phyloP scores from a whole-genome alignment of 2,888 invertebrate genomes.

The Agriopis leucophaearia region DNA sequence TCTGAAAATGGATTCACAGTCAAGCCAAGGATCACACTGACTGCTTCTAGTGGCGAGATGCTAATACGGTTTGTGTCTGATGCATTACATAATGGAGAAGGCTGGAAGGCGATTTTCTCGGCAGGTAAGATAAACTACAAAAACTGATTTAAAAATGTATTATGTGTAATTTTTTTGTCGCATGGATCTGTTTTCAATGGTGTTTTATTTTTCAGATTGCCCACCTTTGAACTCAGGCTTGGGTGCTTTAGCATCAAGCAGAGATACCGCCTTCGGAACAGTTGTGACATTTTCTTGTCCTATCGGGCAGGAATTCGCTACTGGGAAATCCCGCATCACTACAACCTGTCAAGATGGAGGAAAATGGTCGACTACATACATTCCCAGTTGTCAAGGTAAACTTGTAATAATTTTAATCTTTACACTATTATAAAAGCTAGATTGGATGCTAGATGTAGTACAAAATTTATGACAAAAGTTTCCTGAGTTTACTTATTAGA shows the following conservation, averaged over 20 bases:
- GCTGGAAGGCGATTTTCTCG: conserved; percentile 96
- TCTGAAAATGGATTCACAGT: conserved; percentile 96
- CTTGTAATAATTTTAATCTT: too few species aligned
- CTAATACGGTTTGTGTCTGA: conserved; percentile 94
- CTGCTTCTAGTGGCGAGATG: conserved; percentile 97
- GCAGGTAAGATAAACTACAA: conserved; percentile 86
- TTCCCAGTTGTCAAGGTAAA: conserved; percentile 96
- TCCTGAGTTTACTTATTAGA: too few species aligned
- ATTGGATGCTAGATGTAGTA: too few species aligned
- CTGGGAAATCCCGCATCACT: conserved; percentile 93
- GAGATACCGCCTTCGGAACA: conserved; percentile 97
- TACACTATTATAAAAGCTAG: too few species aligned
- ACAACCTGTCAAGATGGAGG: conserved; percentile 96
- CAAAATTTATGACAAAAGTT: too few species aligned
- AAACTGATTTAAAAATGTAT: too few species aligned
- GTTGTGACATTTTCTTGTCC: conserved; percentile 96
- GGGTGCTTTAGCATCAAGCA: conserved; percentile 95
- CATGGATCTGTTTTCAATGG: background rate
- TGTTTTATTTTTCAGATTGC: conserved; percentile 88
- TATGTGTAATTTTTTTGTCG: too few species aligned
- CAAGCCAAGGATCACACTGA: conserved; percentile 94
- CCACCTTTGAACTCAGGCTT: conserved; percentile 93
- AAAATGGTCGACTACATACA: conserved; percentile 96
- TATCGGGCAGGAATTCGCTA: conserved; percentile 96
- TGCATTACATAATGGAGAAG: conserved; percentile 92